A percentile compares a stretch with the other conserved stretches of the same genome.
Evolutionary conservation across 2,113 vertebrate species (phyloP).

Genomic region (Orcinus orca): DNA sequence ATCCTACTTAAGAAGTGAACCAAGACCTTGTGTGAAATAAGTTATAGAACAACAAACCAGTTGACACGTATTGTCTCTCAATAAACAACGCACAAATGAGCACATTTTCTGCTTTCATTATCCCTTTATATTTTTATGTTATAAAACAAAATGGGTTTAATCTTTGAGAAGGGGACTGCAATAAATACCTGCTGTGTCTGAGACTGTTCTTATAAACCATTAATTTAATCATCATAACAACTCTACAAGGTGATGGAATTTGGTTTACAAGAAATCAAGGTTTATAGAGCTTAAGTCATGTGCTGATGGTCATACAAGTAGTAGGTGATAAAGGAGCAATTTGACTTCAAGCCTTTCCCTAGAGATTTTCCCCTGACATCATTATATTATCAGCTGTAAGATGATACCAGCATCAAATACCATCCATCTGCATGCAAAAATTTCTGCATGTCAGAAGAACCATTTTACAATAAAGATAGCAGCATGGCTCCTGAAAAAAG

Average conservation of each 20-base stretch:
- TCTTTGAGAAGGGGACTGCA: not conserved
- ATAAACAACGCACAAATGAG: not conserved
- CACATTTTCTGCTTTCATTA: not conserved
- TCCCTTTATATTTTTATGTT: not conserved
- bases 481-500: not conserved
- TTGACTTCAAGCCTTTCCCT: not conserved
- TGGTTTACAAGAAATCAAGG: not conserved
- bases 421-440: not conserved
- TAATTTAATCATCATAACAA: not conserved
- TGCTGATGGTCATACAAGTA: not conserved
- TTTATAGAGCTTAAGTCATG: not conserved
- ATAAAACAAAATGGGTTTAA: not conserved
- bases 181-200: not conserved
- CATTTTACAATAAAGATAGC: not conserved
- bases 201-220: not conserved
- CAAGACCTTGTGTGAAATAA: not conserved
- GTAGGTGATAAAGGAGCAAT: not conserved
- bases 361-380: not conserved
- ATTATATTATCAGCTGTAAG: not conserved
- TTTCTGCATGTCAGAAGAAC: not conserved
- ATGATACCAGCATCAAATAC: not conserved
- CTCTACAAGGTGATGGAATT: not conserved
- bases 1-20: not conserved
- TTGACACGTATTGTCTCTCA: not conserved
- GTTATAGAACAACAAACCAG: not conserved